Percentiles rank a stretch among this genome's conserved stretches.
phyloP scores from a whole-genome alignment of 2,888 invertebrate species.

The Cancer borealis region DNA sequence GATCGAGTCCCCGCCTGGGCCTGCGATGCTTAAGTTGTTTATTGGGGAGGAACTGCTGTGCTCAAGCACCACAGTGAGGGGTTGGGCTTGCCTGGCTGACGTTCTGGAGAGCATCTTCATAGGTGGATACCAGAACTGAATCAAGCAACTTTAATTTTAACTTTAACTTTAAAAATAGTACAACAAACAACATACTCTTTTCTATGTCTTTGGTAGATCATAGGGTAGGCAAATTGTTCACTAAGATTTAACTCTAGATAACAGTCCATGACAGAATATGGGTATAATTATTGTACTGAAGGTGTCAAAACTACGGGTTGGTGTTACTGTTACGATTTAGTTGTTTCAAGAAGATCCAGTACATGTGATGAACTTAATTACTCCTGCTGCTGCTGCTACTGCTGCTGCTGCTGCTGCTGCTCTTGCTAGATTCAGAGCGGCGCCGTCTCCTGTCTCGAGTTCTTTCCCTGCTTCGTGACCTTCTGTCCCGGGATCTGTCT shows the following conservation, averaged over 20 bases:
- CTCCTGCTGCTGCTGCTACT: not conserved
- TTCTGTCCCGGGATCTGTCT: slow-evolving; percentile 56
- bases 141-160: too few relatives aligned
- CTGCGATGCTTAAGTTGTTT: too few relatives aligned
- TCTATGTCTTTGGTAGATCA: not conserved
- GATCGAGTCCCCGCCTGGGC: too few relatives aligned
- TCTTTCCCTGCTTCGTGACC: slow-evolving; percentile 45
- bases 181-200: not conserved
- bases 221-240: not conserved
- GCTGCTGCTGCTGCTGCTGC: not conserved
- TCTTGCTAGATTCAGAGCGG: slow-evolving; percentile 14
- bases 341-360: not conserved
- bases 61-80: too few relatives aligned
- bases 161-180: not conserved
- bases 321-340: not conserved
- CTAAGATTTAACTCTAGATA: not conserved
- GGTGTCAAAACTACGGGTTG: not conserved
- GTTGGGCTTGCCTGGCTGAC: too few relatives aligned
- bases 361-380: not conserved
- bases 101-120: too few relatives aligned
- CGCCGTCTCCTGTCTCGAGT: not conserved
- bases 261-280: not conserved
- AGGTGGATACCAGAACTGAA: too few relatives aligned
- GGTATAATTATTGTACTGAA: slow-evolving; percentile 17
- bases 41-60: too few relatives aligned